Evolutionary conservation across 2,113 vertebrate species (phyloP).

Genomic region (Arvicanthis niloticus): DNA sequence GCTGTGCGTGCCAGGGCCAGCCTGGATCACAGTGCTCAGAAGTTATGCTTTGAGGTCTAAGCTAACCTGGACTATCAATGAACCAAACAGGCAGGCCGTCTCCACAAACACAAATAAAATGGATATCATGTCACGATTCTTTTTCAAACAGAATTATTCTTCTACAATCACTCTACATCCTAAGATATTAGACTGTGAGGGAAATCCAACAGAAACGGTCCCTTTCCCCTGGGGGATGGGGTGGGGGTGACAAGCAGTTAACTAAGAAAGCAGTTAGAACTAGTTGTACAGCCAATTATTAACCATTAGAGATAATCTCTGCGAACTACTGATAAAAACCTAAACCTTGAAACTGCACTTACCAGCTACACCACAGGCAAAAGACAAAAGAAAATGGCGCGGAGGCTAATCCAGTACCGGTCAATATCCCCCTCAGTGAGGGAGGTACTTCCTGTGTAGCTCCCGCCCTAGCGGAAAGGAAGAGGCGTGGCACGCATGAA

Average conservation of each 20-base stretch:
- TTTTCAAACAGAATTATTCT: not conserved
- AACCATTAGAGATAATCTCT: not conserved
- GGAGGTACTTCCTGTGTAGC: not conserved
- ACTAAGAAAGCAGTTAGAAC: not conserved
- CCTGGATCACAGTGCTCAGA: not conserved
- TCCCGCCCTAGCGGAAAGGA: not conserved
- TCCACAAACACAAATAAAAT: not conserved
- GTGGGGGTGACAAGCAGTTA: not conserved
- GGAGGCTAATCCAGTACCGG: rapidly evolving
- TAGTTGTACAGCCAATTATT: too few species aligned
- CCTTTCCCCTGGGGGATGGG: not conserved
- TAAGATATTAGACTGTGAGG: not conserved
- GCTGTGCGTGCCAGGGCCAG: not conserved
- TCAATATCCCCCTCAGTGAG: not conserved
- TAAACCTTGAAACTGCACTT: not conserved
- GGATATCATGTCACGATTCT: not conserved
- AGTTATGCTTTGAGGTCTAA: not conserved
- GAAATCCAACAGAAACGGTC: rapidly evolving
- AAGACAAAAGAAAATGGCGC: not conserved
- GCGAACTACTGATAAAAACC: not conserved
- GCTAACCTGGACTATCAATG: not conserved
- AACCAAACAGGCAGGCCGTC: too few species aligned
- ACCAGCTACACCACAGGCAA: rapidly evolving
- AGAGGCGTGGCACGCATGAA: not conserved
- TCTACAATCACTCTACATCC: not conserved